These are phyloP conservation scores for Artibeus jamaicensis DNA, from an alignment of 2,797 vertebrate genomes.

Conservation along the genomic window DNA sequence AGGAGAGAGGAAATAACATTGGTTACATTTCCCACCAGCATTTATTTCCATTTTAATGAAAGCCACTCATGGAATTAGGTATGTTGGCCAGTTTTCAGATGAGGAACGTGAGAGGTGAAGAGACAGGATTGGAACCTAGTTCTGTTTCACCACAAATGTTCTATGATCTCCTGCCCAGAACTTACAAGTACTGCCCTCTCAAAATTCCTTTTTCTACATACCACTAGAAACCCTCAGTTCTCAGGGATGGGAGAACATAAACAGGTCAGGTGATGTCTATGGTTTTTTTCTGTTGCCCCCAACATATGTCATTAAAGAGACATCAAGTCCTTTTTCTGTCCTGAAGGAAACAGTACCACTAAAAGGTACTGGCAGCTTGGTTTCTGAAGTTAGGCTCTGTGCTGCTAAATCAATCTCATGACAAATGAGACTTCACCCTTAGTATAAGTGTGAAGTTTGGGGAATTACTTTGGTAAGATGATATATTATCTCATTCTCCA, in stretches of 20 bases:
- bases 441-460: neutral
- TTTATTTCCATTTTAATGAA: neutral
- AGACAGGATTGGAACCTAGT: neutral
- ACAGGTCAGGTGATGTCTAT: neutral
- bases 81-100: neutral
- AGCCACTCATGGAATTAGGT: neutral
- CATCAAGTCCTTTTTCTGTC: conserved; percentile 1
- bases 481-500: neutral
- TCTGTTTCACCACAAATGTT: neutral
- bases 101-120: neutral
- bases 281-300: neutral
- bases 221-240: neutral
- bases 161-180: neutral
- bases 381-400: conserved; percentile 37
- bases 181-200: neutral
- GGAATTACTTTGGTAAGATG: neutral
- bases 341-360: neutral
- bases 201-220: neutral
- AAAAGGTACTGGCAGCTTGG: neutral
- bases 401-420: neutral
- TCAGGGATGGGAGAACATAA: neutral
- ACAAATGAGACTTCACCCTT: neutral
- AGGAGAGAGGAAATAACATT: neutral
- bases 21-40: neutral
- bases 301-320: conserved; percentile 23